These are phyloP conservation scores for Girardinichthys multiradiatus DNA, from an alignment of 2,113 vertebrate species.

Conservation along the genomic window DNA sequence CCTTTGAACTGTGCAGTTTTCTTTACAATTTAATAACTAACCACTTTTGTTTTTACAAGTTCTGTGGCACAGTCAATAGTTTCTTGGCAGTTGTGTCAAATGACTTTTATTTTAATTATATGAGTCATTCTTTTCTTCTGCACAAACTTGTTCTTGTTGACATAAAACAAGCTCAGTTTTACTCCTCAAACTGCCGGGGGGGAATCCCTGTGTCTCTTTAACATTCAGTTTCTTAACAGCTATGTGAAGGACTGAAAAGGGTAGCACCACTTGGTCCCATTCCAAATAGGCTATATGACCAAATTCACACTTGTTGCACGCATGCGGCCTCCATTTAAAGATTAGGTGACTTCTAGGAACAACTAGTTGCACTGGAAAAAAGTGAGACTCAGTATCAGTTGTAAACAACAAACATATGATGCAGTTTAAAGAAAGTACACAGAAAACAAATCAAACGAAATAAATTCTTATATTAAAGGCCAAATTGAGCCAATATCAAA, in stretches of 20 bases:
- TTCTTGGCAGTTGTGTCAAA: not conserved
- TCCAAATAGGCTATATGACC: not conserved
- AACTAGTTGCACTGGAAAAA: not conserved
- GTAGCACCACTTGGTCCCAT: too few relatives aligned
- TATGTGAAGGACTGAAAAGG: not conserved
- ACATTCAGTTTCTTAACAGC: not conserved
- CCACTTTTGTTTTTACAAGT: not conserved
- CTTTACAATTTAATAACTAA: not conserved
- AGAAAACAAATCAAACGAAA: too few relatives aligned
- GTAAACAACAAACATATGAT: not conserved
- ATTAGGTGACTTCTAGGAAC: not conserved
- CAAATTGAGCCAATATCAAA: too few relatives aligned
- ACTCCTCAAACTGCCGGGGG: not conserved
- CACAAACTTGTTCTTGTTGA: conserved; percentile 1
- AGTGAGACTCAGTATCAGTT: not conserved
- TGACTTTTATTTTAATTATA: not conserved
- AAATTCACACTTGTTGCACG: not conserved
- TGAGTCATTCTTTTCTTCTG: not conserved
- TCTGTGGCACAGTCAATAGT: not conserved
- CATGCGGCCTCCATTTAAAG: not conserved
- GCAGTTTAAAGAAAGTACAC: too few relatives aligned
- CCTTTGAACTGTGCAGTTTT: conserved; percentile 7
- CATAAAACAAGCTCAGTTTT: not conserved
- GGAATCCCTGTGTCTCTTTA: not conserved
- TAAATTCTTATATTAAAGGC: too few relatives aligned